phyloP scores from a whole-genome alignment of 2,113 vertebrate species.

The Bambusicola thoracicus region DNA sequence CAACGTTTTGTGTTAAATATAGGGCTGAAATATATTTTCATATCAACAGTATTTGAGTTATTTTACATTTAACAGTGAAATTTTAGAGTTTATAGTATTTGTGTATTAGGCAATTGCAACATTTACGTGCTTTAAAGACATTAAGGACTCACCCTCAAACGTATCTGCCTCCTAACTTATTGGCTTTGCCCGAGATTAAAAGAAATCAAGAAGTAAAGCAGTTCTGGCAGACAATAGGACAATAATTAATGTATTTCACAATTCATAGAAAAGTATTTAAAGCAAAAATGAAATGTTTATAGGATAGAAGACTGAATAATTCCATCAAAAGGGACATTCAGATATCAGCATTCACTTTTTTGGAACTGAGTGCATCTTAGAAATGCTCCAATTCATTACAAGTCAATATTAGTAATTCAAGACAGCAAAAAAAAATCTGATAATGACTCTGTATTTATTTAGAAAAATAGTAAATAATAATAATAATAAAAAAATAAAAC shows the following conservation, averaged over 20 bases:
- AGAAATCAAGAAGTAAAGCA: background rate
- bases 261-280: background rate
- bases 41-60: background rate
- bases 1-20: background rate
- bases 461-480: background rate
- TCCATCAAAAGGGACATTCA: background rate
- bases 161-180: background rate
- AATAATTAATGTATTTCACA: background rate
- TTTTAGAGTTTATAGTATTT: background rate
- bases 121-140: background rate
- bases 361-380: background rate
- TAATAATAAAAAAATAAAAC: too few relatives aligned
- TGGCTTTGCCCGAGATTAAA: background rate
- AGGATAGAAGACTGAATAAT: background rate
- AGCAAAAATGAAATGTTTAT: background rate
- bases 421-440: background rate
- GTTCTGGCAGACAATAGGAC: background rate
- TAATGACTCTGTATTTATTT: background rate
- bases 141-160: background rate
- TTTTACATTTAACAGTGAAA: background rate
- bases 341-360: background rate
- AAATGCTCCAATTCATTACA: background rate
- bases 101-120: background rate
- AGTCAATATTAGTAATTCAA: background rate
- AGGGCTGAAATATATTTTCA: background rate